Percentiles rank a stretch among this genome's conserved stretches.
phyloP scores from a whole-genome alignment of 2,888 invertebrate genomes.

The Acanthoscelides obtectus region DNA sequence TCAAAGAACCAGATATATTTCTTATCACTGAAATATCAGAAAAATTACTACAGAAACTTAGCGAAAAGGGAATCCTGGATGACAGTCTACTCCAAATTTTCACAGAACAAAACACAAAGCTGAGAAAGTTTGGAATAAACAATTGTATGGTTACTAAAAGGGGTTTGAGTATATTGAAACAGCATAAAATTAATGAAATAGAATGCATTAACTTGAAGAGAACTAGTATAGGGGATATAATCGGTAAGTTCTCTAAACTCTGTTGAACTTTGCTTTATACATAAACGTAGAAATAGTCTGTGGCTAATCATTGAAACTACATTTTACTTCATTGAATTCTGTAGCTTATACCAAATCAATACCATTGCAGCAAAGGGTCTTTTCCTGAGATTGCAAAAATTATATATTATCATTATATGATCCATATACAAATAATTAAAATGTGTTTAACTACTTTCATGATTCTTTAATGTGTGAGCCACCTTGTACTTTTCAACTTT shows the following conservation, averaged over 20 bases:
- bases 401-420: no score
- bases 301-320: no score
- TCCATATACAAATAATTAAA: no score
- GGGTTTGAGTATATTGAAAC: conserved; percentile 56
- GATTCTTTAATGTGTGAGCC: no score
- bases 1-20: conserved; percentile 54
- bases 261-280: background rate
- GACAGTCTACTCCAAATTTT: conserved; percentile 56
- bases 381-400: no score
- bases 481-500: no score
- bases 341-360: no score
- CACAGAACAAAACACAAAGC: conserved; percentile 54
- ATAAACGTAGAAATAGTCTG: background rate
- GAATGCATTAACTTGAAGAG: conserved; percentile 57
- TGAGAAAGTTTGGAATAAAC: conserved; percentile 56
- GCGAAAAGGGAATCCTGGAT: conserved; percentile 55
- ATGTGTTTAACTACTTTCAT: no score
- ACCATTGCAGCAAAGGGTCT: no score
- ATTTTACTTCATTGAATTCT: no score
- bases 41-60: conserved; percentile 51
- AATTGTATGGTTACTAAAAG: conserved; percentile 55
- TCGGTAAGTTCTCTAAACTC: conserved; percentile 27
- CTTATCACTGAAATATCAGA: conserved; percentile 57
- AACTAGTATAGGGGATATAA: conserved; percentile 51
- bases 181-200: conserved; percentile 59